Conservation (phyloP, 2,888 invertebrate species). For the Nephrotoma appendiculata region DNA sequence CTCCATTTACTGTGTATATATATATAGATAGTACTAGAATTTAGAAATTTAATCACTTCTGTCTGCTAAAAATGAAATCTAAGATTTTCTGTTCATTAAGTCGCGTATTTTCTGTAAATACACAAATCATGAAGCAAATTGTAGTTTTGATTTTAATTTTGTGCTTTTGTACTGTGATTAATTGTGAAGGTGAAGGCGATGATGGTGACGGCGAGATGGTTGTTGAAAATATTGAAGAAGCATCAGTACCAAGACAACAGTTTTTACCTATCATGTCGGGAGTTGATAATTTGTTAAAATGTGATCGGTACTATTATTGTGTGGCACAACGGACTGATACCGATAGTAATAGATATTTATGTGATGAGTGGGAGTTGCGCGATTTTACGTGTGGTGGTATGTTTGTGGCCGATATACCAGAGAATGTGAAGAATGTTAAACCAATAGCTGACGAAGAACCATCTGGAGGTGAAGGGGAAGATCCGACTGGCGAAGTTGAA, state of each 20-base stretch:
- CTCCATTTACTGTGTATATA: not conserved
- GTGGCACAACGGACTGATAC: not conserved
- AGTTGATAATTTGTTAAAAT: not conserved
- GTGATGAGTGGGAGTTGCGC: not conserved
- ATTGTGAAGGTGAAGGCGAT: not conserved
- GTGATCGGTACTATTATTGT: not conserved
- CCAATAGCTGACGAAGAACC: not conserved
- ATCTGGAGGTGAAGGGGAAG: not conserved
- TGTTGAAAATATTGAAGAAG: not conserved
- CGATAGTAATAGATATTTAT: not conserved
- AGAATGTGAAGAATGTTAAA: not conserved
- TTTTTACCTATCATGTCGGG: not conserved
- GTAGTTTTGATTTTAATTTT: not conserved
- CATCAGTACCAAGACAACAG: not conserved
- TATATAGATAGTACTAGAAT: not conserved
- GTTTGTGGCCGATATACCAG: not conserved
- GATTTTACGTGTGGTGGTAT: not conserved
- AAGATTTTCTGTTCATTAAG: not conserved
- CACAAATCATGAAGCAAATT: not conserved
- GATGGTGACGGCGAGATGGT: not conserved
- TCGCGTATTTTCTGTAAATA: not conserved
- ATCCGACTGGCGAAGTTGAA: not conserved
- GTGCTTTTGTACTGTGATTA: not conserved
- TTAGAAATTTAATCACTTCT: not conserved
- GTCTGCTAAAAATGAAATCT: not conserved